A percentile compares a stretch with the other conserved stretches of the same genome.
Conservation (phyloP, 1,140 invertebrate genomes). For the Drosophila sp. region DNA sequence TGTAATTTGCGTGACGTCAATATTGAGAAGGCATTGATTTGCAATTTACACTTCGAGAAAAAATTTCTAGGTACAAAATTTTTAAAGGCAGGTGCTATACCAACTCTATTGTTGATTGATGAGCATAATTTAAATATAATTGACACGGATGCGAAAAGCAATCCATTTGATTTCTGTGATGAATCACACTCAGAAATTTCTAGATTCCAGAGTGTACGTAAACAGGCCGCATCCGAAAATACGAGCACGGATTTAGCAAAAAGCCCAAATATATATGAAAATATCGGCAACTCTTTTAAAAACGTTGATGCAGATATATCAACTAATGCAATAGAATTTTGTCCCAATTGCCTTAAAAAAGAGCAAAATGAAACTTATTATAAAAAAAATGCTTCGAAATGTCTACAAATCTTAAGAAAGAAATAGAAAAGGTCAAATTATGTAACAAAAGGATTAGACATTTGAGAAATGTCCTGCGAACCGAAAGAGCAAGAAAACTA, state of each 20-base stretch:
- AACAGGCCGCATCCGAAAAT: background rate
- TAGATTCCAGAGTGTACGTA: background rate
- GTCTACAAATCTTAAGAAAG: background rate
- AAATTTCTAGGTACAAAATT: background rate
- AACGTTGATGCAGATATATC: background rate
- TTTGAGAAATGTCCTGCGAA: background rate
- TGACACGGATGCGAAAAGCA: background rate
- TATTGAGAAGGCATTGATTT: background rate
- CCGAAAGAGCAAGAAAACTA: background rate
- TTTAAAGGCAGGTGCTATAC: background rate
- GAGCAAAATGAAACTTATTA: background rate
- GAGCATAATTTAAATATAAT: background rate
- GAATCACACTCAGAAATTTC: too few species aligned
- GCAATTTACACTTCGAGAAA: background rate
- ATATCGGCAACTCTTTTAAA: background rate
- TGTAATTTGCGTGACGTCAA: background rate
- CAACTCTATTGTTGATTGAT: background rate
- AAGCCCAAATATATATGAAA: background rate
- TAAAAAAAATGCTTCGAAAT: background rate
- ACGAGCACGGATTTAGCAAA: background rate
- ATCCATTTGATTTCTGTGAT: too few species aligned
- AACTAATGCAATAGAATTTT: background rate
- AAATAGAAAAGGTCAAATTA: background rate
- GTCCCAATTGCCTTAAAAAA: background rate
- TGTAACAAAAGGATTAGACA: background rate